Base-by-base conservation (phyloP, 2,888 invertebrate genomes). In the Stenichneumon culpator region DNA sequence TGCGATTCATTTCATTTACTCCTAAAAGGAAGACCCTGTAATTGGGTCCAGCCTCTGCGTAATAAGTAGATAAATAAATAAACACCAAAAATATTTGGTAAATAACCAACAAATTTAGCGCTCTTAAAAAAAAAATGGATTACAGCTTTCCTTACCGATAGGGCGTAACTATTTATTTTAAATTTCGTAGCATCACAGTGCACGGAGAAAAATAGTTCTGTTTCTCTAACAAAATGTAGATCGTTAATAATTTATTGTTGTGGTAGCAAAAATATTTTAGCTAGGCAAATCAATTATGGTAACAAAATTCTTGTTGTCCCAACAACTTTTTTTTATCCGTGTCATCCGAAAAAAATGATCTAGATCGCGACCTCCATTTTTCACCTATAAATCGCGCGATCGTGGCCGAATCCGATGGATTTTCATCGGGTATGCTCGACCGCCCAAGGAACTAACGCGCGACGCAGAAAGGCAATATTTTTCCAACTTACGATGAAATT, bases 381-480 rank as follows among this genome's bases (percentile, higher is more conserved):
- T 68, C 47, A 52, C 28, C 28, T 16, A 7, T 65, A 81, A 81
- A 75, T 69, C 69, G 63, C 75, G 36, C 9, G 60, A 68, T 69
- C 81, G 74, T 75, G 81, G 63, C 69, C 81, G 81, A 69, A 74
- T 81, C 81, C 36, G 67, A 68, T 81, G 36, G 74, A 81, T 69
- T 81, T 81, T 74, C 22, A 1, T 75, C 54, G 54, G 60, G 68
- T 50, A 75, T 63, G 81, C 25, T 81, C 69, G 19, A 39, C 36
- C 28, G 74, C 74, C 28, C 69, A 68, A 60, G 39, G 16, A 74
- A 74, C 57, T 60, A 44, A 74, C 73, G 73, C 79, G 73, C 36
- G 36, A 80, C 14, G 2, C 68, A 22, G 22, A 36, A 14, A 19
- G 19, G 36, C n/a, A 57, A 22, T 60, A 50, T 74, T 69, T 60